Percentiles rank a stretch among this genome's conserved stretches.
Evolutionary conservation across 2,113 vertebrate genomes (phyloP).

Genomic region (Lepisosteus osseus): DNA sequence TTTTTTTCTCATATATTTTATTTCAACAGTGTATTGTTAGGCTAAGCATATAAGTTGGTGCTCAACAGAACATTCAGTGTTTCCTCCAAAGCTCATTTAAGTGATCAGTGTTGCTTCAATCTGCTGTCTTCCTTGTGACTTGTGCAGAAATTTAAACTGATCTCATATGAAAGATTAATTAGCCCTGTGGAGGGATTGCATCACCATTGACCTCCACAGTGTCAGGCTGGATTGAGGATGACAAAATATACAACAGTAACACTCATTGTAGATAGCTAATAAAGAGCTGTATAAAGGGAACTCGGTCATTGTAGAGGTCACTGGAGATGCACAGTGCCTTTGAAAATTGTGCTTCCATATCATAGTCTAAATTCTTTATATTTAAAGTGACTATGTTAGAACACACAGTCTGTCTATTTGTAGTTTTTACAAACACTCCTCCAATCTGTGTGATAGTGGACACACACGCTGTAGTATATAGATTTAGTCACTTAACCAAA

Average conservation of each 20-base stretch:
- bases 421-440: too few relatives aligned
- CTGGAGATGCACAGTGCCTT: conserved; percentile 26
- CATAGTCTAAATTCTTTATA: too few relatives aligned
- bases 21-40: too few relatives aligned
- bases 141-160: conserved; percentile 36
- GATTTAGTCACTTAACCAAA: too few relatives aligned
- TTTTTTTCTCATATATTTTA: too few relatives aligned
- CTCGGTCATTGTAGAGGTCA: conserved; percentile 60
- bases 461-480: too few relatives aligned
- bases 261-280: not conserved
- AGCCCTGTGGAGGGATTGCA: conserved; percentile 39
- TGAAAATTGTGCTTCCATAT: too few relatives aligned
- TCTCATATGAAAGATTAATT: conserved; percentile 48
- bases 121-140: conserved; percentile 42
- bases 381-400: too few relatives aligned
- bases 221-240: conserved; percentile 48
- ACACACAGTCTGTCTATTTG: too few relatives aligned
- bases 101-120: conserved; percentile 56
- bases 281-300: conserved; percentile 38
- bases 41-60: not conserved
- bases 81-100: conserved; percentile 47
- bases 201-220: conserved; percentile 27
- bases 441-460: too few relatives aligned
- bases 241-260: conserved; percentile 14
- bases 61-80: not conserved